Base-by-base conservation (phyloP, 92 coral and sea anemone species). In the Pocillopora meandrina region DNA sequence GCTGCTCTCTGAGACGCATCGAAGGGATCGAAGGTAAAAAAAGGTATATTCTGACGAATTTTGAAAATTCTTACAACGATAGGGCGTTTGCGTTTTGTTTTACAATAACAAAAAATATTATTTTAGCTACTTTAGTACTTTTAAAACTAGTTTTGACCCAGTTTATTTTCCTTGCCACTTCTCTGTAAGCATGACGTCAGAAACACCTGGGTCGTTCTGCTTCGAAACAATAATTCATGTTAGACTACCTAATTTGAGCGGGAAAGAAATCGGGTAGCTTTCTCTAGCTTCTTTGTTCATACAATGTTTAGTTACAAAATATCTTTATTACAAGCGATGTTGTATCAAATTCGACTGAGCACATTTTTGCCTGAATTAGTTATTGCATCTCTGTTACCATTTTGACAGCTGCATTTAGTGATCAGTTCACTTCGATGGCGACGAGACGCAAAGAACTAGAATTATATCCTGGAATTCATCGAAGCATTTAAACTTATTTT, bases 181-280 rank as follows among this genome's bases (percentile, higher is more conserved):
- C 69, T 17, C 74, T 58, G 34, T 81, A 7, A 69, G 68, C 68
- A 81, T 81, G 85, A 81, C 85, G 85, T 81, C 57, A 81, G n/a
- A 35, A 21, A 12, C 19, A 57, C 4, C 52, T 60, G 10, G 85
- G 85, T 81, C 77, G 85, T 81, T 81, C 85, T 35, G 85, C 67
- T 70, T 59, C 85, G 85, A 3, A 18, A 26, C 66, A 74, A 71
- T 57, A 70, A 16, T 17, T 34, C 17, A 15, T 17, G 17, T 70
- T 11, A 11, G 9, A 9, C 12, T 14, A 21, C 31, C 14, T 59
- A 16, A 12, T 65, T 65, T 34, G 34, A 65, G 21, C 14, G 9
- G 20, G 52, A 18, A 33, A 33, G 13, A 5, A 14, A 42, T 67
- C 31, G 31, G 2, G 12, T 55, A 36, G 42, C 42, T 11, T 70